Evolutionary conservation across 1,140 invertebrate species (phyloP).

Genomic region (Holotrichia oblita): DNA sequence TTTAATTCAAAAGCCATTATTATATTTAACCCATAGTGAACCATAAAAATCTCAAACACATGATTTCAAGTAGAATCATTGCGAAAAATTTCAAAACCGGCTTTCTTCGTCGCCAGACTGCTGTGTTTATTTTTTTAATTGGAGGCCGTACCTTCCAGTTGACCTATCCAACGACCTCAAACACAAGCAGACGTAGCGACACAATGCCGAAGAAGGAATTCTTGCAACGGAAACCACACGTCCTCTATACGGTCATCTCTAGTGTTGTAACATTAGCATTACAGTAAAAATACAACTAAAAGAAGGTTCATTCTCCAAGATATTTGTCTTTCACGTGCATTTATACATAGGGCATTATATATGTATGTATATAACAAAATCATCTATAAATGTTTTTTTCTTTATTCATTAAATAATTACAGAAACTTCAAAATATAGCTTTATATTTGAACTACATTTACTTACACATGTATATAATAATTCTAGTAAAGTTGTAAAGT

Average conservation of each 20-base stretch:
- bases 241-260: background rate
- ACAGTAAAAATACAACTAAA: background rate
- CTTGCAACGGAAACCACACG: background rate
- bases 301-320: background rate
- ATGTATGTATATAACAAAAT: background rate
- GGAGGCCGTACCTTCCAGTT: slow-evolving; percentile 13
- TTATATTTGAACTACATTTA: background rate
- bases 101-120: slow-evolving; percentile 23
- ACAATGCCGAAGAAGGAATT: slow-evolving; percentile 10
- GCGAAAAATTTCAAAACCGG: slow-evolving; percentile 32
- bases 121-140: slow-evolving; percentile 35
- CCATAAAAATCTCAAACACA: background rate
- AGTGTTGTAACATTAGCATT: background rate
- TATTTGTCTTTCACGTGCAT: background rate
- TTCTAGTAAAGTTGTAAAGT: background rate
- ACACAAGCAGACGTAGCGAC: background rate
- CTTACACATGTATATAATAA: background rate
- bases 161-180: slow-evolving; percentile 27
- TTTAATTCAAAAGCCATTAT: no score
- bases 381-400: no score
- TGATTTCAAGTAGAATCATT: background rate
- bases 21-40: no score
- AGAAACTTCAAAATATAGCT: no score
- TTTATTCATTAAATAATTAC: no score
- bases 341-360: background rate